A percentile compares a stretch with the other conserved stretches of the same genome.
Conservation (phyloP, 2,113 vertebrate genomes). For the Larimichthys polyactis region DNA sequence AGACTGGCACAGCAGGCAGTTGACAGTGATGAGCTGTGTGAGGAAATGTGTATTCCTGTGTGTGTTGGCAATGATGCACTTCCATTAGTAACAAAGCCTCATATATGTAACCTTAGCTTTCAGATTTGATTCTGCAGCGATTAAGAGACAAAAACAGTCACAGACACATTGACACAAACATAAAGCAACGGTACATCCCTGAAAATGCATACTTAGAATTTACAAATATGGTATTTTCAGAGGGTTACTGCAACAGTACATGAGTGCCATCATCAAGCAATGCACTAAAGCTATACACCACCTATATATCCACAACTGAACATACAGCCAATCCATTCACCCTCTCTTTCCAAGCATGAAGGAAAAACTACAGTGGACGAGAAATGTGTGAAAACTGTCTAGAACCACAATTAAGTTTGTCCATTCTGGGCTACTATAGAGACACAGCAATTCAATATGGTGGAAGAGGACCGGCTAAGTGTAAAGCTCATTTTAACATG, state of each 20-base stretch:
- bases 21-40: slow-evolving; percentile 62
- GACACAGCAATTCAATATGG: no score
- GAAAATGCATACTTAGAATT: not conserved
- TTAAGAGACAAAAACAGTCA: slow-evolving; percentile 15
- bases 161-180: not conserved
- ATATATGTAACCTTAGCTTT: slow-evolving; percentile 34
- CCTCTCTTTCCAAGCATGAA: no score
- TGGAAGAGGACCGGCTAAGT: no score
- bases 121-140: slow-evolving; percentile 18
- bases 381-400: no score
- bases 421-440: no score
- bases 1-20: slow-evolving; percentile 56
- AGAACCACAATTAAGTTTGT: no score
- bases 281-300: not conserved
- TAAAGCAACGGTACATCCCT: not conserved
- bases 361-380: no score
- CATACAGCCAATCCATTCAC: no score
- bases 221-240: not conserved
- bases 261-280: not conserved
- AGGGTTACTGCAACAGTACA: not conserved
- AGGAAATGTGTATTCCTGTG: slow-evolving; percentile 50
- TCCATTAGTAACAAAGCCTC: slow-evolving; percentile 30
- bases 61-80: slow-evolving; percentile 49
- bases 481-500: no score
- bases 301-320: no score